Base-by-base conservation (phyloP, 2,888 invertebrate genomes). In the Drosophila fungiperda region DNA sequence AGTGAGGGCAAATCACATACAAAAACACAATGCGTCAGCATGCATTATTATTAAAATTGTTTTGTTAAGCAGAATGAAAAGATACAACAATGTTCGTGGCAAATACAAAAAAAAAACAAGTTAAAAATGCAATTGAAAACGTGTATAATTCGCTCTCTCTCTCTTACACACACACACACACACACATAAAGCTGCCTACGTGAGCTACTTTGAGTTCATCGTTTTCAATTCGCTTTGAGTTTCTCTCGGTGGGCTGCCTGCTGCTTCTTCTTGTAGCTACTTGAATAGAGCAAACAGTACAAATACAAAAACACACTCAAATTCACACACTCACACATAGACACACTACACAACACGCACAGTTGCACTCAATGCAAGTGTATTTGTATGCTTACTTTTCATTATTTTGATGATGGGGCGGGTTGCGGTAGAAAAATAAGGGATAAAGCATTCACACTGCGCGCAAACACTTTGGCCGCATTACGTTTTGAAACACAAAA, bases 151-250 rank as follows among this genome's bases (percentile, higher is more conserved):
- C 32, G 36, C 50, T 48, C 52, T 48, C 68, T 49, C 53, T 26
- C 50, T 48, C 52, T 48, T 66, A 40, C 53, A 26, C 65, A 35
- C 79, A 49, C n/a, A n/a, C 64, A 52, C 59, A 64, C 54, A 50
- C 35, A 68, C 54, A 55, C 45, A 52, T 17, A 29, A 50, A 52
- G 26, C 60, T 49, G 65, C 61, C 64, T 79, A 72, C 85, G 90
- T 87, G 87, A 77, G 86, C 87, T 87, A 87, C 88, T 87, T 87
- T 88, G 80, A 90, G 91, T 87, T 87, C 87, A 90, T 90, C 90
- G 87, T 87, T 90, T 87, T 90, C 86, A 87, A 90, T 87, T 90
- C 84, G 77, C 80, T 90, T 90, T 88, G 80, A 88, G 84, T 87
- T 88, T 86, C 89, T 87, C 87, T 80, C 74, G 50, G 78, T 57